phyloP scores from a whole-genome alignment of 2,113 vertebrate species.

The Caretta caretta region DNA sequence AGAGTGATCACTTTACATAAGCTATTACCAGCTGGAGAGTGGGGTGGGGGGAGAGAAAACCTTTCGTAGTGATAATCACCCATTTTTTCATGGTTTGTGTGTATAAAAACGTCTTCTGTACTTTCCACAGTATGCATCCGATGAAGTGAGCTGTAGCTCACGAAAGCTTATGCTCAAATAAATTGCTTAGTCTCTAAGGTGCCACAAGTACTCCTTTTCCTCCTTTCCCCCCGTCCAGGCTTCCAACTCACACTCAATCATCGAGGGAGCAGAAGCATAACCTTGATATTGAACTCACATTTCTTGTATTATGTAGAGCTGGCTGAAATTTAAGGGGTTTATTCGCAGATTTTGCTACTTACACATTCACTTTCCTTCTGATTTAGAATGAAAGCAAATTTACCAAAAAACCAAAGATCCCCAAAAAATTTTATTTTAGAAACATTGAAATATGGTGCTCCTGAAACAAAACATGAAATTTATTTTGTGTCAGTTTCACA shows the following conservation, averaged over 20 bases:
- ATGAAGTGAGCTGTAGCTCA: too few relatives aligned
- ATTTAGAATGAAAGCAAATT: not conserved
- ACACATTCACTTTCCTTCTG: not conserved
- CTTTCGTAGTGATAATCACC: too few relatives aligned
- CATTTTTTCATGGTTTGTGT: too few relatives aligned
- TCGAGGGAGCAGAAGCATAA: not conserved
- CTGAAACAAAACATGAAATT: not conserved
- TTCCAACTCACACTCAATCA: not conserved
- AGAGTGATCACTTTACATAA: too few relatives aligned
- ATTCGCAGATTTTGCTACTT: not conserved
- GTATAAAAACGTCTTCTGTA: too few relatives aligned
- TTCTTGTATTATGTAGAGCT: not conserved
- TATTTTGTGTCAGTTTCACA: not conserved
- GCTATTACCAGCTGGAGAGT: too few relatives aligned
- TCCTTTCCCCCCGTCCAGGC: not conserved
- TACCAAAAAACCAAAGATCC: not conserved
- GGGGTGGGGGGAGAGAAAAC: too few relatives aligned
- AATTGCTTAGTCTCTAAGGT: too few relatives aligned
- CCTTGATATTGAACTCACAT: not conserved
- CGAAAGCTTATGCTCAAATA: too few relatives aligned
- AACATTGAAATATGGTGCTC: not conserved
- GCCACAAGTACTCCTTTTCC: too few relatives aligned
- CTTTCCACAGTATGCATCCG: too few relatives aligned
- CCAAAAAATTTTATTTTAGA: not conserved
- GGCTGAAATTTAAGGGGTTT: not conserved